Evolutionary conservation across 2,797 vertebrate species (phyloP).

Genomic region (Fistularia commersonii): DNA sequence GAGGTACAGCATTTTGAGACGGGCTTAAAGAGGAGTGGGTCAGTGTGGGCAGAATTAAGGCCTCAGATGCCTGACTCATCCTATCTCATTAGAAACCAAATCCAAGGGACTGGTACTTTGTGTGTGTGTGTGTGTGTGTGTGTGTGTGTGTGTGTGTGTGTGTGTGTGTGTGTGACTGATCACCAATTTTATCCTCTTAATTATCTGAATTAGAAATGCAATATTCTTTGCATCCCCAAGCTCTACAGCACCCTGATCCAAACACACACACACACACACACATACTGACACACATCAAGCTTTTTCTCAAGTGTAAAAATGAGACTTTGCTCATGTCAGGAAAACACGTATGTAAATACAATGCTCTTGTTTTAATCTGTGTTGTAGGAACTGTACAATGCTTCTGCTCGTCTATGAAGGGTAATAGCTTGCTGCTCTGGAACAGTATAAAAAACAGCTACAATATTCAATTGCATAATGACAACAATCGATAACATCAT

Average conservation of each 20-base stretch:
- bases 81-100: slow-evolving; percentile 28
- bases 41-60: slow-evolving; percentile 29
- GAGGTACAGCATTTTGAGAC: slow-evolving; percentile 3
- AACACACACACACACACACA: too few species aligned
- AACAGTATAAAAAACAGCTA: slow-evolving; percentile 1
- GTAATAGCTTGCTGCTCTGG: slow-evolving; percentile 16
- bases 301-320: too few species aligned
- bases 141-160: slow-evolving; percentile 6
- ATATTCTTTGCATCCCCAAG: too few species aligned
- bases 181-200: too few species aligned
- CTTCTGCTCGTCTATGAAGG: slow-evolving; percentile 4
- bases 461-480: too few species aligned
- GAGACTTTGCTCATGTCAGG: neutral
- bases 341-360: neutral
- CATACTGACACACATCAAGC: too few species aligned
- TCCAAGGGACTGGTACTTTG: neutral
- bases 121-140: slow-evolving; percentile 11
- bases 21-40: slow-evolving; percentile 21
- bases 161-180: neutral
- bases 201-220: too few species aligned
- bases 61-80: slow-evolving; percentile 33
- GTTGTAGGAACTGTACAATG: slow-evolving; percentile 9
- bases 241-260: too few species aligned
- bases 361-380: slow-evolving; percentile 3
- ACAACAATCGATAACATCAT: too few species aligned